Percentiles rank a stretch among this genome's conserved stretches.
These are phyloP conservation scores for Steinernema hermaphroditum DNA, from an alignment of 2,888 invertebrate species.

Conservation along the genomic window DNA sequence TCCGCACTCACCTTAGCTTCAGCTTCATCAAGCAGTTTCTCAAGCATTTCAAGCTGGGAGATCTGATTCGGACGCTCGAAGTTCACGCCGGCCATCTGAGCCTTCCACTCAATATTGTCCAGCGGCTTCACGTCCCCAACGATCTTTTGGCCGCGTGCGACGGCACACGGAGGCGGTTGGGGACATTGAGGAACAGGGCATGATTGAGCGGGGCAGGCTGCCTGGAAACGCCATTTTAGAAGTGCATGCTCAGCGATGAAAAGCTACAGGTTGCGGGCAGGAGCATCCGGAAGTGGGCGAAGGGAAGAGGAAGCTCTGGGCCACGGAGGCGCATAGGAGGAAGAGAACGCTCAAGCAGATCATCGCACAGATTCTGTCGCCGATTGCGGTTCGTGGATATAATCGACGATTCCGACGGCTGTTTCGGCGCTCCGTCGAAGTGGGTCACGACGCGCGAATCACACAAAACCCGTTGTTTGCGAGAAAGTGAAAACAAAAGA, in stretches of 20 bases:
- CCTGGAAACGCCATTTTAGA: no score
- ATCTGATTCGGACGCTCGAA: neutral
- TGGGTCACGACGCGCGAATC: no score
- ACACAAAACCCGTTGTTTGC: no score
- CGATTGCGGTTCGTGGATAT: constrained; percentile 3
- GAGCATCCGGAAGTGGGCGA: neutral
- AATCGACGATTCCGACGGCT: no score
- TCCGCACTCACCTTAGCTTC: neutral
- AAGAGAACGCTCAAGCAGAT: neutral
- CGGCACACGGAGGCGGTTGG: neutral
- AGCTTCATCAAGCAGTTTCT: neutral
- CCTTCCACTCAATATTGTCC: neutral
- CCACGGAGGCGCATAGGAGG: neutral
- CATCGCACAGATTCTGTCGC: neutral
- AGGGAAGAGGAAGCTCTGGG: neutral
- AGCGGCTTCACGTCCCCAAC: neutral
- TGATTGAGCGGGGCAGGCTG: no score
- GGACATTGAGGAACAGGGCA: neutral
- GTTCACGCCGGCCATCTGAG: neutral
- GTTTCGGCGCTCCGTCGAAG: no score
- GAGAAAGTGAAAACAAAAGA: no score
- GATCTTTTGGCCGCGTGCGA: constrained; percentile 2
- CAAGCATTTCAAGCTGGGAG: neutral
- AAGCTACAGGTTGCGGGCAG: neutral
- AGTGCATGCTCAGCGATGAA: no score